phyloP scores from a whole-genome alignment of 2,888 invertebrate genomes.

The Lissocephala sabroskyi region DNA sequence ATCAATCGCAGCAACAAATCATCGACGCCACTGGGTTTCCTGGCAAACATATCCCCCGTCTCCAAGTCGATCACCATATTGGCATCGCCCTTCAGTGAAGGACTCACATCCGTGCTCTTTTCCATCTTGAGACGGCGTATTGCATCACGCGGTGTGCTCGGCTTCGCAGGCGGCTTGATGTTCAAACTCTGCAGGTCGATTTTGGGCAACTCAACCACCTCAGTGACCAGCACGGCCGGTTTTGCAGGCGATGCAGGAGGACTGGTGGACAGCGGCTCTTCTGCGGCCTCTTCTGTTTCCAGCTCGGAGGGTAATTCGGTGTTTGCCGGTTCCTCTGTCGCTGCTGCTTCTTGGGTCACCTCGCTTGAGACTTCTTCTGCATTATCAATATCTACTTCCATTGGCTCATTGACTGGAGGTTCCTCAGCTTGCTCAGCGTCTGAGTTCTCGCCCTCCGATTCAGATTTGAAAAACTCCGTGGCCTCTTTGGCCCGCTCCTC shows the following conservation, averaged over 20 bases:
- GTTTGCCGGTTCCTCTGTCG: neutral
- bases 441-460: constrained; percentile 68
- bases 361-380: neutral
- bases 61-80: constrained; percentile 78
- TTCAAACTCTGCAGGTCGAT: constrained; percentile 49
- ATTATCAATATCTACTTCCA: neutral
- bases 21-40: constrained; percentile 76
- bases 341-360: neutral
- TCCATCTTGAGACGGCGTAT: constrained; percentile 46
- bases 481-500: constrained; percentile 83
- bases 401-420: neutral
- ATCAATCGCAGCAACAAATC: constrained; percentile 81
- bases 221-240: constrained; percentile 36
- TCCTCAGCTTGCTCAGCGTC: neutral
- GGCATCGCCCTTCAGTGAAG: constrained; percentile 74
- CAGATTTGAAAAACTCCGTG: constrained; percentile 83
- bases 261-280: constrained; percentile 13
- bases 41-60: constrained; percentile 70
- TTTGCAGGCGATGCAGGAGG: no score
- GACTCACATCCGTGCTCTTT: constrained; percentile 64
- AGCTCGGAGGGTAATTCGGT: neutral
- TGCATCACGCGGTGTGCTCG: constrained; percentile 39
- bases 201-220: constrained; percentile 56
- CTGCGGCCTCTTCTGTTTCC: neutral
- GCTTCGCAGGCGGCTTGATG: constrained; percentile 37